Base-by-base conservation (phyloP, 2,113 vertebrate genomes). In the Muscicapa adusta region DNA sequence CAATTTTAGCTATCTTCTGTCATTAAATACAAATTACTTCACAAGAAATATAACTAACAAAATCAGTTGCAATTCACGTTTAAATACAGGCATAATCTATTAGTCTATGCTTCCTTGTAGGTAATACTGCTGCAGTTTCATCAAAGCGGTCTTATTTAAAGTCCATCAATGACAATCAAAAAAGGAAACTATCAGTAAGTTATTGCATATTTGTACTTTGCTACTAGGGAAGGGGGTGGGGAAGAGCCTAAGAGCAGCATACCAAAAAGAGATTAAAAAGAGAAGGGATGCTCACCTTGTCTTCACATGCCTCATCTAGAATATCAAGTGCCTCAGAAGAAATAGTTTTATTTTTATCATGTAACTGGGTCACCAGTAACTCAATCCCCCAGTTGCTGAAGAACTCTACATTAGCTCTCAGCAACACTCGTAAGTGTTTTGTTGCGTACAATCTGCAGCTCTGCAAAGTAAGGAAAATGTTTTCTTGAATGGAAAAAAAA, bases 351-450 rank as follows among this genome's bases (percentile, higher is more conserved):
- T 98, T 99, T 98, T 99, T 99, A 97, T 99, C 99, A n/a, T 99
- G 99, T 38, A 99, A 98, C 96, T 99, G 99, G 42, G 99, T 99
- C 96, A 99, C 99, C 85, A 99, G 96, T 95, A 99, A 98, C 94
- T 99, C 99, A 94, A 99, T 99, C 60, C 99, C 99, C 99, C 99
- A 99, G 93, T 99, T 99, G 90, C 99, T 99, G 97, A 99, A 99
- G 97, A 99, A 99, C 97, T 99, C 99, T 71, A 99, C 99, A 23
- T 99, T 98, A 8, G 99, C 99, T 94, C 99, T 98, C 85, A 99
- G 97, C 85, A 99, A 97, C 77, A 99, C 99, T 54, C 99, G 78
- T 61, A 99, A 98, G 93, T 99, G 99, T 97, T 99, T 99, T 94
- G 99, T 99, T 90, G 99, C 99, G 20, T 99, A 99, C 36, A 99